A percentile compares a stretch with the other conserved stretches of the same genome.
phyloP scores from a whole-genome alignment of 2,888 invertebrate species.

The Anorthoa munda region DNA sequence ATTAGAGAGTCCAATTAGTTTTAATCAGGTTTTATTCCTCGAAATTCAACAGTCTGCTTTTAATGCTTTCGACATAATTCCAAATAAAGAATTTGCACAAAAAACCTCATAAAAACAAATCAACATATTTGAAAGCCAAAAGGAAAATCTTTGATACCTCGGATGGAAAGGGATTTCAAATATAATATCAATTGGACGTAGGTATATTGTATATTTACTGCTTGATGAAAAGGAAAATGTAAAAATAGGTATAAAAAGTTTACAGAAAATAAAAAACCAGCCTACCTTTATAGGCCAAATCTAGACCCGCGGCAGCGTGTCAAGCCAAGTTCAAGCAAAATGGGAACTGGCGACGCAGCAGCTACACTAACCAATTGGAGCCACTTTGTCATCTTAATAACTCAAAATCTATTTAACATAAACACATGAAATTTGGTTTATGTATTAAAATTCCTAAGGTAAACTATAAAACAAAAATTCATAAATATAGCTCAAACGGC shows the following conservation, averaged over 20 bases:
- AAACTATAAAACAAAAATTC: no score
- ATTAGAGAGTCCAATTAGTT: background rate
- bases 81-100: background rate
- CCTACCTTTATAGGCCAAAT: no score
- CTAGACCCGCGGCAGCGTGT: no score
- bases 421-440: no score
- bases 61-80: background rate
- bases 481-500: no score
- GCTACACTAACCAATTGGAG: no score
- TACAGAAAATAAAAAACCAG: background rate
- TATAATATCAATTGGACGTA: slow-evolving; percentile 1
- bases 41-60: background rate
- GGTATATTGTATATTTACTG: background rate
- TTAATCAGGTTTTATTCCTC: background rate
- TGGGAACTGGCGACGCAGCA: no score
- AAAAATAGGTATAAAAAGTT: no score
- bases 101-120: slow-evolving; percentile 12
- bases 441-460: no score
- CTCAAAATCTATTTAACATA: no score
- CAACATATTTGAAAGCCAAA: slow-evolving; percentile 8
- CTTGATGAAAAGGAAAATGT: slow-evolving; percentile 2
- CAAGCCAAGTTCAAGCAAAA: no score
- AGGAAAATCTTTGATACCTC: slow-evolving; percentile 20
- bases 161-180: slow-evolving; percentile 18
- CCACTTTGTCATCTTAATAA: no score